Conservation (phyloP, 2,888 invertebrate species). For the Orthosia gracilis region DNA sequence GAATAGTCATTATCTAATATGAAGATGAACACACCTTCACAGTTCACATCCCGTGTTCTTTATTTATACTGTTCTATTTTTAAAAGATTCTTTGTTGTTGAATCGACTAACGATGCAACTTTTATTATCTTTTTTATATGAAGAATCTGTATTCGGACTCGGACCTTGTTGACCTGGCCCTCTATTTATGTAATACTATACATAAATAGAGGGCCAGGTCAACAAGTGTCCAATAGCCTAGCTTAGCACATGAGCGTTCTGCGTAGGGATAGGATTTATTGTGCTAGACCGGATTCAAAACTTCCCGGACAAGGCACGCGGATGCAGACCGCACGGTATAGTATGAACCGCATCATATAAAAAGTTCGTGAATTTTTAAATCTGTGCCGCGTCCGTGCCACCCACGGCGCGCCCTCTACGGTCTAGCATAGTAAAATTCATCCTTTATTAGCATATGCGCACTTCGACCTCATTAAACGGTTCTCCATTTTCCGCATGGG, state of each 20-base stretch:
- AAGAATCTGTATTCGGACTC: no score
- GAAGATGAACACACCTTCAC: conserved; percentile 24
- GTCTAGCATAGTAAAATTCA: neutral
- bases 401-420: no score
- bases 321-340: no score
- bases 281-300: no score
- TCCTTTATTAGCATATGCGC: neutral
- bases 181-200: no score
- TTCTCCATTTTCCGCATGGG: neutral
- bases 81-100: conserved; percentile 1
- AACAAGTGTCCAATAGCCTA: neutral
- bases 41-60: conserved; percentile 32
- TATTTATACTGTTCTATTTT: conserved; percentile 19
- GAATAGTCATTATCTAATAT: conserved; percentile 27
- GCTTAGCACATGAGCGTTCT: neutral
- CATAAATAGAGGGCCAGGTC: neutral
- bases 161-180: no score
- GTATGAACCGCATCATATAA: no score
- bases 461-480: neutral
- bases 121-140: neutral
- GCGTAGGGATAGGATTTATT: neutral
- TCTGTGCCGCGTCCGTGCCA: no score
- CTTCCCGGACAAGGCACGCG: no score
- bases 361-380: no score
- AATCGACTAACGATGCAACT: neutral